Evolutionary conservation across 2,113 vertebrate genomes (phyloP), one percentile per base, ranked within the genome.

Genomic region (Chamaea fasciata): DNA sequence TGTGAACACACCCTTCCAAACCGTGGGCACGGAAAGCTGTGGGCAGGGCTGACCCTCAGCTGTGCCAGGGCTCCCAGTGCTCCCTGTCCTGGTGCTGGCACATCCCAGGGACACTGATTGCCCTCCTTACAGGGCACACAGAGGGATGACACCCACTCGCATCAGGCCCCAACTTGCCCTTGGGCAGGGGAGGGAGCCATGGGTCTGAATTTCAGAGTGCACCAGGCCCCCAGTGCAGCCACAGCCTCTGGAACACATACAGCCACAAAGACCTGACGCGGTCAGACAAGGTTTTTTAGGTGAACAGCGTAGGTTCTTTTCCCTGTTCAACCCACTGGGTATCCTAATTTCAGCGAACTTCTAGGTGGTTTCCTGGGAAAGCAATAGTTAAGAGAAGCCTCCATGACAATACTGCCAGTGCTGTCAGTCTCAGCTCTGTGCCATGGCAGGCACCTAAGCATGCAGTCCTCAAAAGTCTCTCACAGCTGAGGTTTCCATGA

Each of bases 401-500:
- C 14, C 33, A 8, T 2, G 15, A 9, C 42, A 24, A 15, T 7
- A 1, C 15, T 81, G 84, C 24, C 75, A 42, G 68, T 87, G 57
- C 76, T 83, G 42, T 11, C 10, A 7, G 77, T 6, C 57, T 62
- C 78, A 35, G 2, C 74, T 30, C 85, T 50, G 52, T 31, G 50
- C 62, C 83, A 11, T 2, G 71, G 67, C 89, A 69, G 63, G 63
- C 55, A 94, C 80, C 71, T 83, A 57, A 62, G 39, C 50, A 23
- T 47, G 49, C 28, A 27, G 74, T 8, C 88, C 55, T 46, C 30
- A 90, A 21, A 53, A 80, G 64, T 14, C 83, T 80, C 82, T 80
- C 75, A 27, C 21, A 69, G 82, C 67, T 53, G 75, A 83, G 68
- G 41, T 92, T 92, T 88, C 88, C 75, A 50, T 68, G 76, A 93